Percentiles rank a stretch among this genome's conserved stretches.
These are phyloP conservation scores for Leptinotarsa rubiginosa DNA, from an alignment of 2,888 invertebrate genomes.

Conservation along the genomic window DNA sequence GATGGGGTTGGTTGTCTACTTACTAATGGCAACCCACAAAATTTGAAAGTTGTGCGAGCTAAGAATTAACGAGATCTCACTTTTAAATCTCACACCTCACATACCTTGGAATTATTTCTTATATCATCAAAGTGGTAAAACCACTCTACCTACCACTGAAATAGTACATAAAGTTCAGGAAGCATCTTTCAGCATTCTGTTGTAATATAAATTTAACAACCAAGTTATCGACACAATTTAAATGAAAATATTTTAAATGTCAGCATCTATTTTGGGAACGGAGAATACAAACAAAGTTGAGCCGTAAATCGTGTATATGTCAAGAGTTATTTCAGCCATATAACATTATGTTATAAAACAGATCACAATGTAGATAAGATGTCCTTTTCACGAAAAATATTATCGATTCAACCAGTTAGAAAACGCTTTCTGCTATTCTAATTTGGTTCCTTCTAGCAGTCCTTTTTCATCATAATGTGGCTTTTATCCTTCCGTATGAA, in stretches of 20 bases:
- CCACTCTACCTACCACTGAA: too few relatives aligned
- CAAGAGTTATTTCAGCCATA: slow-evolving; percentile 15
- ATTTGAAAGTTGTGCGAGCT: too few relatives aligned
- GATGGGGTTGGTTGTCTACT: too few relatives aligned
- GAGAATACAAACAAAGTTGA: slow-evolving; percentile 7
- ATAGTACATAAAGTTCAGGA: too few relatives aligned
- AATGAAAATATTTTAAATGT: slow-evolving; percentile 3
- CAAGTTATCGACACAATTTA: neutral
- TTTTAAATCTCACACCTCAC: too few relatives aligned
- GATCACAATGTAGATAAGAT: neutral
- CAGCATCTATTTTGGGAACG: slow-evolving; percentile 3
- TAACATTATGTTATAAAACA: slow-evolving; percentile 4
- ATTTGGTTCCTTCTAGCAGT: too few relatives aligned
- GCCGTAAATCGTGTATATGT: slow-evolving; percentile 13
- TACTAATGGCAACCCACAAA: too few relatives aligned
- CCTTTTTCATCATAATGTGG: too few relatives aligned
- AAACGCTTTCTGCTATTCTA: neutral
- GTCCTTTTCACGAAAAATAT: neutral
- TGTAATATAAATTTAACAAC: neutral
- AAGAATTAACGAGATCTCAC: too few relatives aligned
- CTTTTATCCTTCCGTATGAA: too few relatives aligned
- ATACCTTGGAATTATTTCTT: too few relatives aligned
- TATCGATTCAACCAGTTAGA: neutral
- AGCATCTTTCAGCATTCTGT: neutral
- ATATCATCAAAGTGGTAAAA: too few relatives aligned